Conservation (phyloP, 2,888 invertebrate species). For the Nymphalis polychloros region DNA sequence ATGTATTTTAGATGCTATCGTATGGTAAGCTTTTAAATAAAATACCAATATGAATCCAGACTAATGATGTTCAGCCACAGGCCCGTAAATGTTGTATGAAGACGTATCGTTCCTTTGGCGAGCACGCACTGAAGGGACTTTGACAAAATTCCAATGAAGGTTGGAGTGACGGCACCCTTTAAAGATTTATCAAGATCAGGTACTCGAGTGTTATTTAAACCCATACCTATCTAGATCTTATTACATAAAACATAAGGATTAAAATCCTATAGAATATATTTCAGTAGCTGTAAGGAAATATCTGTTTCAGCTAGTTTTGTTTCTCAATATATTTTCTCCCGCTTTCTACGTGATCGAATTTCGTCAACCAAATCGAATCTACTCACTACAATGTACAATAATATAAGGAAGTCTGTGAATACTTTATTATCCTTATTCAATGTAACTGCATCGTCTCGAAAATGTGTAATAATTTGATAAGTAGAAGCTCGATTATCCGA, state of each 20-base stretch:
- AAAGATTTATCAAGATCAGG: constrained; percentile 47
- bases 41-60: constrained; percentile 17
- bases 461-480: not conserved
- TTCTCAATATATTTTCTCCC: constrained; percentile 35
- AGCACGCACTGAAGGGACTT: constrained; percentile 57
- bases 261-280: constrained; percentile 13
- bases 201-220: constrained; percentile 22
- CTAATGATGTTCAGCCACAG: constrained; percentile 53
- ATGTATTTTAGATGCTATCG: not conserved
- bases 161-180: constrained; percentile 44
- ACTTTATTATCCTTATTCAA: constrained; percentile 14
- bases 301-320: constrained; percentile 36
- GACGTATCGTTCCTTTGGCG: constrained; percentile 66
- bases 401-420: constrained; percentile 15
- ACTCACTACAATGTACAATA: constrained; percentile 27
- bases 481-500: no score
- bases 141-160: constrained; percentile 59
- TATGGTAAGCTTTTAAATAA: not conserved
- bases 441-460: constrained; percentile 1
- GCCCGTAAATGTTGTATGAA: constrained; percentile 69
- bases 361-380: constrained; percentile 35
- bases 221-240: constrained; percentile 12
- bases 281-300: constrained; percentile 6
- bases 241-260: constrained; percentile 11
- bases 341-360: constrained; percentile 38